Evolutionary conservation across 2,888 invertebrate species (phyloP).

Genomic region (Limenitis camilla): DNA sequence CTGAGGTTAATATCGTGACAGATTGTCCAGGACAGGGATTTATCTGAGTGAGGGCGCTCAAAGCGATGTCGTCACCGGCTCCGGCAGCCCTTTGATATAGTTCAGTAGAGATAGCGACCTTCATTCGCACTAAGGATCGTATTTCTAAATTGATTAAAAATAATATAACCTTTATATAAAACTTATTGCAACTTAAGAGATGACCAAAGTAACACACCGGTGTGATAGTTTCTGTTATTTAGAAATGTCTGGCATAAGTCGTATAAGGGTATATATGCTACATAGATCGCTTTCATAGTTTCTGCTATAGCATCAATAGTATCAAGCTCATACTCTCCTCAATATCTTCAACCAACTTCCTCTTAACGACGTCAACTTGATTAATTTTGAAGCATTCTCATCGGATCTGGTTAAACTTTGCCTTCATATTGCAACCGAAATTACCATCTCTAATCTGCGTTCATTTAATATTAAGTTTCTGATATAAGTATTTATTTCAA

Average conservation of each 20-base stretch:
- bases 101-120: not conserved
- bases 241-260: too few species aligned
- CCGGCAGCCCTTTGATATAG: constrained; percentile 1
- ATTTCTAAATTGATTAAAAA: too few species aligned
- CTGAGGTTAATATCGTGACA: constrained; percentile 7
- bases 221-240: too few species aligned
- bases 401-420: not conserved
- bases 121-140: too few species aligned
- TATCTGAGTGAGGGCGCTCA: constrained; percentile 7
- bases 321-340: not conserved
- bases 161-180: too few species aligned
- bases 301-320: not conserved
- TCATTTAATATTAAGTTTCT: too few species aligned
- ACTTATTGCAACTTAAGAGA: too few species aligned
- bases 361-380: constrained; percentile 15
- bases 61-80: constrained; percentile 5
- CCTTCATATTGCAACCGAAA: too few species aligned
- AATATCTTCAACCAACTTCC: constrained; percentile 14
- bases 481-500: too few species aligned
- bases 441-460: too few species aligned
- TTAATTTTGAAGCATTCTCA: constrained; percentile 13
- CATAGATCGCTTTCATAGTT: not conserved
- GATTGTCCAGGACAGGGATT: constrained; percentile 7
- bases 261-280: not conserved
- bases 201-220: too few species aligned